phyloP scores from a whole-genome alignment of 2,113 vertebrate genomes.

The Tragelaphus strepsiceros region DNA sequence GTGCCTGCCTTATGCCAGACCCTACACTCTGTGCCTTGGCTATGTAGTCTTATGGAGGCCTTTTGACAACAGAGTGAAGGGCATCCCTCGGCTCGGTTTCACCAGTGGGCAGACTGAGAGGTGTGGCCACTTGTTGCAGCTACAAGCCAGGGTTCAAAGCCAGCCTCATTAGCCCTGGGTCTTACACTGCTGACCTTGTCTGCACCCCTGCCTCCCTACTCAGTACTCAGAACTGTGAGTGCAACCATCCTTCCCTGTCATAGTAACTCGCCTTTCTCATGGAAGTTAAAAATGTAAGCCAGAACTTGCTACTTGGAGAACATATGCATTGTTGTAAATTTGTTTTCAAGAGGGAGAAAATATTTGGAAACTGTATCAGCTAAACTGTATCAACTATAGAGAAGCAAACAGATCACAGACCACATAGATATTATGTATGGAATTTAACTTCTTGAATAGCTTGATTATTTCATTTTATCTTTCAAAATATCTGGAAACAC shows the following conservation, averaged over 20 bases:
- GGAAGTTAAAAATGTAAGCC: not conserved
- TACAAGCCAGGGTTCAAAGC: not conserved
- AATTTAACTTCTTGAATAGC: not conserved
- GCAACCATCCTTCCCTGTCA: not conserved
- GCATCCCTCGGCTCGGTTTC: not conserved
- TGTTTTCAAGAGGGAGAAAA: slow-evolving; percentile 8
- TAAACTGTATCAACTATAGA: not conserved
- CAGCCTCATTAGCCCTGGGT: too few species aligned
- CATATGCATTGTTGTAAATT: slow-evolving; percentile 1
- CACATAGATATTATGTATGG: not conserved
- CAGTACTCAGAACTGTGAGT: not conserved
- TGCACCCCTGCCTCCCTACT: not conserved
- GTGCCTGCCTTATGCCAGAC: too few species aligned
- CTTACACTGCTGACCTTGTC: not conserved
- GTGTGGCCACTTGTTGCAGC: not conserved
- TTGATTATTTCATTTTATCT: slow-evolving; percentile 39
- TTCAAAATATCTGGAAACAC: not conserved
- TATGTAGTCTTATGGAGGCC: not conserved
- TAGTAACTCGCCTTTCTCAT: not conserved
- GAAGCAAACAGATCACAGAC: not conserved
- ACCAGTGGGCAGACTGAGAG: not conserved
- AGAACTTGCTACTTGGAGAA: not conserved
- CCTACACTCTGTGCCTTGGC: too few species aligned
- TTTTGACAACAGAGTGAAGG: not conserved
- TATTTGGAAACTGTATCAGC: slow-evolving; percentile 16